Evolutionary conservation across 2,113 vertebrate genomes (phyloP), one percentile per base, ranked within the genome.

Genomic region (Sus scrofa): DNA sequence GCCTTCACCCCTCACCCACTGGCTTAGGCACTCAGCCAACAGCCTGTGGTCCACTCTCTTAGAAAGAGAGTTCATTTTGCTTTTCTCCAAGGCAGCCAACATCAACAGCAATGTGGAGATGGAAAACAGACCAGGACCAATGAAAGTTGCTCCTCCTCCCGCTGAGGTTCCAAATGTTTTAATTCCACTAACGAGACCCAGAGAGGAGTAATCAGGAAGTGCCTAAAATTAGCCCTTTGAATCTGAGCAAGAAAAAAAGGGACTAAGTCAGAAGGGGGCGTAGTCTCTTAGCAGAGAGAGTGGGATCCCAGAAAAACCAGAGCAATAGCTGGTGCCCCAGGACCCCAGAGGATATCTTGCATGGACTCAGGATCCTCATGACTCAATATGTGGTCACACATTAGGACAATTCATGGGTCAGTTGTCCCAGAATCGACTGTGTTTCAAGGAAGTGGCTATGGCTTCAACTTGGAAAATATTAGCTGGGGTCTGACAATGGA

Each of bases 161-260:
- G 90, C 92, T 75, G 96, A 97, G 93, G 92, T 78, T 97, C 96
- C 89, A 94, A 65, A 83, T n/a, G 37, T 96, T 96, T 95, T 89
- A 93, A 97, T 94, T 93, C 96, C 91, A 54, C 90, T 97, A 97
- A 97, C 95, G 97, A 97, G 96, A 96, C 86, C 89, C 96, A 98
- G 98, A 94, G 95, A 96, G 77, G 85, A 97, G 71, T 94, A 82
- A 97, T 98, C 97, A 97, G 87, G 62, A 94, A 83, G 77, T 81
- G 34, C 94, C 97, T 96, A 97, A 98, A 98, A 97, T 97, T 97
- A 98, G 95, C 85, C 89, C 30, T 92, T 97, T 97, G 95, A 97
- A 98, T 96, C 94, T 93, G 77, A 94, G 82, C 26, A 63, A 60
- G 71, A 88, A 83, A 27, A 62, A 89, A 86, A 94, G 65, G 68